Evolutionary conservation across 2,797 vertebrate species (phyloP).

Genomic region (Megaceryle alcyon): DNA sequence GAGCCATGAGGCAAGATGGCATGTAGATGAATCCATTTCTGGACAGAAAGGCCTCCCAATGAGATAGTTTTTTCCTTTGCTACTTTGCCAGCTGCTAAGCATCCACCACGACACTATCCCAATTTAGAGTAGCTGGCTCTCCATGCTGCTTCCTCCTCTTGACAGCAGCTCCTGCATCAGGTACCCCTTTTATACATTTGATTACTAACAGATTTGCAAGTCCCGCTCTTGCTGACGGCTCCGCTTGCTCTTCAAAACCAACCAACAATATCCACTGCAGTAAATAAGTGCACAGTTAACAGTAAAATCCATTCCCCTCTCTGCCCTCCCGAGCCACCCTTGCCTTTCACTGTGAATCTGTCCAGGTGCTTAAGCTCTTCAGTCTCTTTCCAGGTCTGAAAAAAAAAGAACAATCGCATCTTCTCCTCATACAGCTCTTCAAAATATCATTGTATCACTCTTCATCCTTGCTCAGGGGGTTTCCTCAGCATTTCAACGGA

Average conservation of each 20-base stretch:
- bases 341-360: neutral
- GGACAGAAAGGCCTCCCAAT: neutral
- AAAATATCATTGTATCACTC: neutral
- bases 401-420: neutral
- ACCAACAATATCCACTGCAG: neutral
- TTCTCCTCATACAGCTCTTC: neutral
- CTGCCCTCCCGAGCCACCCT: neutral
- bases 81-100: neutral
- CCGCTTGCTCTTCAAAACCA: neutral
- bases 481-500: neutral
- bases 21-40: neutral
- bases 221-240: neutral
- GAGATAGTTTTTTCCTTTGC: neutral
- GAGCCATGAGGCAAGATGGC: neutral
- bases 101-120: neutral
- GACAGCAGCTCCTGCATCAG: neutral
- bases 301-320: neutral
- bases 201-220: neutral
- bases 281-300: neutral
- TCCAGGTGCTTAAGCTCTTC: neutral
- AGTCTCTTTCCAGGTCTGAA: neutral
- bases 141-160: neutral
- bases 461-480: neutral
- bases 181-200: neutral
- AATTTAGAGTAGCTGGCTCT: neutral